These are phyloP conservation scores for Lithodes maja DNA, from an alignment of 2,888 invertebrate species.

Conservation along the genomic window DNA sequence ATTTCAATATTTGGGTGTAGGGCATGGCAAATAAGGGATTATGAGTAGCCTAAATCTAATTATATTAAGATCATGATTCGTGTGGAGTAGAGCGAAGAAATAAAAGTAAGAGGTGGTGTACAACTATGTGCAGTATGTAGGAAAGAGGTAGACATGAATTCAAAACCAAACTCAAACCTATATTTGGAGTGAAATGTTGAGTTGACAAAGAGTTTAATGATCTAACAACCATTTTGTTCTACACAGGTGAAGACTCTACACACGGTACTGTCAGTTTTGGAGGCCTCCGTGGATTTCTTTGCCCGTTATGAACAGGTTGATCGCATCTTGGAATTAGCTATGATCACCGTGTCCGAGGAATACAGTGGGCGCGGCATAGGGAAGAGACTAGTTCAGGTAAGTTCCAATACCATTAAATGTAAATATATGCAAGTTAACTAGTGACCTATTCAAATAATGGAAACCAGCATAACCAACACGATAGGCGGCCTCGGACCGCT, in stretches of 20 bases:
- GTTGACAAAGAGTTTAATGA: too few relatives aligned
- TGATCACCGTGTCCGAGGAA: slow-evolving; percentile 67
- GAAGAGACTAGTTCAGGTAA: slow-evolving; percentile 66
- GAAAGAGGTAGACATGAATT: not conserved
- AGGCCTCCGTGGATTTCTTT: slow-evolving; percentile 66
- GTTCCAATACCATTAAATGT: not conserved
- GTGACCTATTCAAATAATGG: too few relatives aligned
- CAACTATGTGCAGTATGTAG: not conserved
- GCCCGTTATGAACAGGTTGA: slow-evolving; percentile 63
- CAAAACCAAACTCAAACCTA: not conserved
- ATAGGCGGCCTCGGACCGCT: too few relatives aligned
- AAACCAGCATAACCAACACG: too few relatives aligned
- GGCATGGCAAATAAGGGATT: too few relatives aligned
- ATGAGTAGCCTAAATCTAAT: too few relatives aligned
- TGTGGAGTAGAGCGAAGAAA: not conserved
- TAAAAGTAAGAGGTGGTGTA: not conserved
- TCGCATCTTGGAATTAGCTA: slow-evolving; percentile 68
- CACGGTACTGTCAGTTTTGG: slow-evolving; percentile 65
- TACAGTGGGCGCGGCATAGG: slow-evolving; percentile 65
- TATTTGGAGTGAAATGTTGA: too few relatives aligned
- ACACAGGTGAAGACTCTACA: slow-evolving; percentile 70
- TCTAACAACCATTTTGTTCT: not conserved
- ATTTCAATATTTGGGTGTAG: too few relatives aligned
- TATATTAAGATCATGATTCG: not conserved
- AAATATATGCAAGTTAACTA: too few relatives aligned